Conservation (phyloP, 2,888 invertebrate genomes). For the Chesias legatella region DNA sequence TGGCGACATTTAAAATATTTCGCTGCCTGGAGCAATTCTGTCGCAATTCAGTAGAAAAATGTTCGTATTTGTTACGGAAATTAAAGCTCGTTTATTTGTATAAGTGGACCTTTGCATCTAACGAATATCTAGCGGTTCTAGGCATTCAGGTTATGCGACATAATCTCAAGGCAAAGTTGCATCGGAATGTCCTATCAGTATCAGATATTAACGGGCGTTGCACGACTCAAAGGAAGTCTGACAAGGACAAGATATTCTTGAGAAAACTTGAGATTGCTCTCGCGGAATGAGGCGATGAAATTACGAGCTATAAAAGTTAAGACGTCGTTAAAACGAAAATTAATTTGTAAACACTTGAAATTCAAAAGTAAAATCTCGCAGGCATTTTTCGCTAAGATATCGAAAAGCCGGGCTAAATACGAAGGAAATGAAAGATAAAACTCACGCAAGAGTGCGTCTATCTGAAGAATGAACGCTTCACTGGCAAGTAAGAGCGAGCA, state of each 20-base stretch:
- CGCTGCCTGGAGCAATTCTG: slow-evolving; percentile 18
- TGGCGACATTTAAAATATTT: slow-evolving; percentile 22
- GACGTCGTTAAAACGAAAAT: slow-evolving; percentile 24
- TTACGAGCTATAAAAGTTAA: slow-evolving; percentile 28
- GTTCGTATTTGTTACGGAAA: slow-evolving; percentile 13
- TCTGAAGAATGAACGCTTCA: slow-evolving; percentile 32
- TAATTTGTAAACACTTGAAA: slow-evolving; percentile 21
- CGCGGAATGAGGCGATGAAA: slow-evolving; percentile 20
- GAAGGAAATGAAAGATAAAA: slow-evolving; percentile 37
- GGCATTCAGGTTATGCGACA: slow-evolving; percentile 16
- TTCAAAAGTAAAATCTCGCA: slow-evolving; percentile 21
- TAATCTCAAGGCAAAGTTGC: slow-evolving; percentile 10
- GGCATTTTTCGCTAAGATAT: slow-evolving; percentile 24
- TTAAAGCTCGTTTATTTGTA: slow-evolving; percentile 11
- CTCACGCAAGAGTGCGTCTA: slow-evolving; percentile 37
- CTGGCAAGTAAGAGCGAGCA: slow-evolving; percentile 22
- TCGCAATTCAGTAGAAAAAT: slow-evolving; percentile 20
- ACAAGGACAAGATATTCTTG: slow-evolving; percentile 14
- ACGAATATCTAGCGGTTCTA: slow-evolving; percentile 3
- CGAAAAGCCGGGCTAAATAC: slow-evolving; percentile 29
- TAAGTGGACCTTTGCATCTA: slow-evolving; percentile 7
- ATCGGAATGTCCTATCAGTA: slow-evolving; percentile 12
- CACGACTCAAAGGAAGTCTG: slow-evolving; percentile 2
- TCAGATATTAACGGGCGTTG: slow-evolving; percentile 10
- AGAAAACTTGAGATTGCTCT: slow-evolving; percentile 20